These are phyloP conservation scores for Vanacampus margaritifer DNA, from an alignment of 2,113 vertebrate species.

Conservation along the genomic window DNA sequence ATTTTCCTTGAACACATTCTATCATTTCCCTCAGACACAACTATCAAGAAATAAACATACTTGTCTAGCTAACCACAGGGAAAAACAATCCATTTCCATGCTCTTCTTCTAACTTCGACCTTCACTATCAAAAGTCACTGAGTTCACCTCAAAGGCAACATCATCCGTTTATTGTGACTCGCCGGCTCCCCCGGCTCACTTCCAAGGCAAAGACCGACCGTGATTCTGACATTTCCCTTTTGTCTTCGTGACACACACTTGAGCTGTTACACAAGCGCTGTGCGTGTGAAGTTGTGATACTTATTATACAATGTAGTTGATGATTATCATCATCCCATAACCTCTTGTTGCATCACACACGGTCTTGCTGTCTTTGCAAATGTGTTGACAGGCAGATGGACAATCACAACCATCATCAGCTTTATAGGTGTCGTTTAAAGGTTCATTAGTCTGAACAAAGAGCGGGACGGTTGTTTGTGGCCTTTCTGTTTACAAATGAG, in stretches of 20 bases:
- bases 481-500: neutral
- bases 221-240: slow-evolving; percentile 14
- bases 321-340: slow-evolving; percentile 20
- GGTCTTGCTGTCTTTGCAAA: neutral
- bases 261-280: slow-evolving; percentile 34
- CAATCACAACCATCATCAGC: slow-evolving; percentile 11
- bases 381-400: slow-evolving; percentile 24
- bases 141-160: slow-evolving; percentile 26
- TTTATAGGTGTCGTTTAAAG: slow-evolving; percentile 11
- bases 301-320: slow-evolving; percentile 37
- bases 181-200: slow-evolving; percentile 7
- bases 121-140: slow-evolving; percentile 14
- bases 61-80: neutral
- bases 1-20: neutral
- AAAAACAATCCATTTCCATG: neutral
- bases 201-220: slow-evolving; percentile 12
- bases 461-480: neutral
- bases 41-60: neutral
- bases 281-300: slow-evolving; percentile 13
- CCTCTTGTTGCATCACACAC: slow-evolving; percentile 28
- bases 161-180: slow-evolving; percentile 32
- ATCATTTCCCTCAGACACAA: neutral
- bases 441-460: neutral
- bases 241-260: slow-evolving; percentile 15
- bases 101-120: neutral